Evolutionary conservation across 2,888 invertebrate genomes (phyloP).

Genomic region (Ditula angustiorana): DNA sequence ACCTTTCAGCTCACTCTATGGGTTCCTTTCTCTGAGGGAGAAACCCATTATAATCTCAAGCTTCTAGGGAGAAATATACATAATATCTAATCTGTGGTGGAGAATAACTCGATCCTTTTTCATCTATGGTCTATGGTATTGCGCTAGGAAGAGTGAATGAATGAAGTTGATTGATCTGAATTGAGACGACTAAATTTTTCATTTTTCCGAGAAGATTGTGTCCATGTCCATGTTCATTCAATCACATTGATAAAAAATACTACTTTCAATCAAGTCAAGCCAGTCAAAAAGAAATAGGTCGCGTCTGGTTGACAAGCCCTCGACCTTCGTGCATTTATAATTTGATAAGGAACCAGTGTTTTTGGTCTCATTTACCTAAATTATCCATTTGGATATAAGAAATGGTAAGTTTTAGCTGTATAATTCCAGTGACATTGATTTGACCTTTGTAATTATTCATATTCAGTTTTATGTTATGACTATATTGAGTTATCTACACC

Average conservation of each 20-base stretch:
- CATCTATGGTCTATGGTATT: slow-evolving; percentile 6
- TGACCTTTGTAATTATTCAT: slow-evolving; percentile 63
- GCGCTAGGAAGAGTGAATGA: slow-evolving; percentile 18
- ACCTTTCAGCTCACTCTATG: no score
- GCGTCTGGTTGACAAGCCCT: slow-evolving; percentile 15
- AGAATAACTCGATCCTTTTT: neutral
- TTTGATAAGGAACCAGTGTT: slow-evolving; percentile 19
- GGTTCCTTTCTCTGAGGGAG: no score
- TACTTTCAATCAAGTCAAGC: slow-evolving; percentile 5
- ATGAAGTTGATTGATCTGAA: no score
- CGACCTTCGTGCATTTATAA: slow-evolving; percentile 12
- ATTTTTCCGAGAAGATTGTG: no score
- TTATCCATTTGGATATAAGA: slow-evolving; percentile 40
- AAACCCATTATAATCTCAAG: no score
- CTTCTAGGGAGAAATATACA: no score
- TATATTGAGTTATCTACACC: neutral
- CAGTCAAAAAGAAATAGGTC: slow-evolving; percentile 24
- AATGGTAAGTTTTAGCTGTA: slow-evolving; percentile 65
- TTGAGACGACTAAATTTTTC: neutral
- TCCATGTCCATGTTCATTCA: neutral
- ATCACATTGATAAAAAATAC: slow-evolving; percentile 9
- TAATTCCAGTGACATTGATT: slow-evolving; percentile 70
- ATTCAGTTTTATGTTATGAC: neutral
- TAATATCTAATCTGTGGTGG: neutral
- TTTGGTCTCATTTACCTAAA: slow-evolving; percentile 30